Base-by-base conservation (phyloP, 2,797 vertebrate genomes). In the Aselliscus stoliczkanus region DNA sequence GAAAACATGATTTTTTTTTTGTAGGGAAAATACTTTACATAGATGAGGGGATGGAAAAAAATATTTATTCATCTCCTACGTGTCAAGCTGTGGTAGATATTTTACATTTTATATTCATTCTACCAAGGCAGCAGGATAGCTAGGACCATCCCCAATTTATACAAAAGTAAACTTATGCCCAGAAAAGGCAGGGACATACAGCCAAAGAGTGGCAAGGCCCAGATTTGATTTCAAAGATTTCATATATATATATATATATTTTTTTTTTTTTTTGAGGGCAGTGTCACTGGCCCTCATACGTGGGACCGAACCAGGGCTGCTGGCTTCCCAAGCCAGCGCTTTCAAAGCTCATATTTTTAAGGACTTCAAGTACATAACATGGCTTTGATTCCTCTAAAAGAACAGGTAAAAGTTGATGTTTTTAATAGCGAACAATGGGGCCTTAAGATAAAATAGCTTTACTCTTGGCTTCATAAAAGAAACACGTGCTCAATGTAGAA, bases 311-410 rank as follows among this genome's bases (percentile, higher is more conserved):
- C n/a, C n/a, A n/a, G n/a, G n/a, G n/a, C n/a, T n/a, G n/a, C n/a
- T n/a, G n/a, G n/a, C n/a, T n/a, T n/a, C n/a, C n/a, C n/a, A n/a
- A n/a, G n/a, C n/a, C n/a, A n/a, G n/a, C n/a, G n/a, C n/a, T 75
- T 90, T 82, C 72, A 94, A 88, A 96, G 27, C 31, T 73, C 52
- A 11, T 75, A 79, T 82, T 88, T 47, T 88, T 64, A 95, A 89
- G 39, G 42, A 82, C 86, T 64, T 10, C 34, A 83, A 34, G 27
- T 70, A 70, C 5, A 44, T 75, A 92, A 44, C 4, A 34, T 29
- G 29, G 34, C n/a, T 88, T 94, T 88, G 77, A 29, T 92, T 67
- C 87, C n/a, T 73, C 64, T n/a, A 85, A 95, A 96, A 82, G 47
- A 95, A 83, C 20, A 56, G 17, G 18, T 52, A 23, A 50, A 67